Conservation (phyloP, 2,113 vertebrate species). For the Melanotaenia duboulayi region DNA sequence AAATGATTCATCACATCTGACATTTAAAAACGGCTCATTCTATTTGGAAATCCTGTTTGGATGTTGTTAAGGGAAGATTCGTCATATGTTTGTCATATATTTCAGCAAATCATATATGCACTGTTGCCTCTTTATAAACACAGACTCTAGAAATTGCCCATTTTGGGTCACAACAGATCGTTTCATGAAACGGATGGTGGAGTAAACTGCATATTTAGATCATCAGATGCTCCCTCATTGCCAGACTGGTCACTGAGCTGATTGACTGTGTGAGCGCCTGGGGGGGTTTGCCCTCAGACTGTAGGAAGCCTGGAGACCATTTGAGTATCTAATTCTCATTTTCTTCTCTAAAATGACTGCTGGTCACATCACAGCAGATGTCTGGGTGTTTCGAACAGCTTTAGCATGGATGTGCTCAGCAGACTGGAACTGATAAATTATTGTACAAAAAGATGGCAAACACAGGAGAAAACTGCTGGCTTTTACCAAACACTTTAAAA, state of each 20-base stretch:
- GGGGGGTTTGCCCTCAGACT: too few relatives aligned
- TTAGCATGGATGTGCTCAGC: neutral
- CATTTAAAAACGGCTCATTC: too few relatives aligned
- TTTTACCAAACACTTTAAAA: neutral
- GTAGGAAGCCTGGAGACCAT: neutral
- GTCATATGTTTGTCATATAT: too few relatives aligned
- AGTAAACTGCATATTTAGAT: neutral
- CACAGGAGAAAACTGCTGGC: neutral
- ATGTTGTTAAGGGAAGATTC: too few relatives aligned
- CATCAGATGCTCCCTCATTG: neutral
- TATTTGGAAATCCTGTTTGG: too few relatives aligned
- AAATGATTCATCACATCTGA: too few relatives aligned
- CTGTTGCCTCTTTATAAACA: too few relatives aligned
- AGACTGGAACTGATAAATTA: constrained; percentile 1
- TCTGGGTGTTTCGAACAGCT: neutral
- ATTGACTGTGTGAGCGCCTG: neutral
- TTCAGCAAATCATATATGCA: too few relatives aligned
- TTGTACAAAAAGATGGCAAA: neutral
- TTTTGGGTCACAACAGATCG: neutral
- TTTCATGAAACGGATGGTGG: neutral
- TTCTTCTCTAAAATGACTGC: neutral
- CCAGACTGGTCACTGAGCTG: neutral
- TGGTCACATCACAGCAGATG: neutral
- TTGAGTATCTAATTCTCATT: neutral
- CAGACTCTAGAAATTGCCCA: too few relatives aligned